Evolutionary conservation across 2,113 vertebrate genomes (phyloP), one percentile per base, ranked within the genome.

Genomic region (Hippocampus abdominalis): DNA sequence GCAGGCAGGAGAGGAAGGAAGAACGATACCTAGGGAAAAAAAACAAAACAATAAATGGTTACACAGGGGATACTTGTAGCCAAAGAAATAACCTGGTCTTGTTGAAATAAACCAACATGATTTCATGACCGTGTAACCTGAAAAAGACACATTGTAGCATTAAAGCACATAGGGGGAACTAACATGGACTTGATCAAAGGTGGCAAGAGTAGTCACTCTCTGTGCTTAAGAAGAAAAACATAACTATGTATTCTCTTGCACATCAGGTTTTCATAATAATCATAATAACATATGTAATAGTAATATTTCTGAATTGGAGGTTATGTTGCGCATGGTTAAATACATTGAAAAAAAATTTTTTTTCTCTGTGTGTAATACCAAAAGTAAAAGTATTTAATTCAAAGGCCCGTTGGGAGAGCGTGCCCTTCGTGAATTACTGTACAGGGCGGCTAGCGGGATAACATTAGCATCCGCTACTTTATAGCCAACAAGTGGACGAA

Each of bases 381-480:
- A 32, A 32, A 8, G 12, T 25, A 18, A 25, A 15, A 13, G 32
- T 39, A 40, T 40, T 40, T 42, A 46, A n/a, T 64, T 46, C 6
- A 25, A 46, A 27, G 42, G 23, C n/a, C n/a, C n/a, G 11, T 42
- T n/a, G 36, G 20, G 60, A 40, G 21, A 71, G 76, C 65, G 64
- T 71, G 80, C 20, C 80, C 75, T 81, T 87, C 72, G 75, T 48
- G 4, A 59, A 49, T 15, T 79, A 57, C 54, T 57, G 15, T 29
- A 60, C 68, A 80, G 65, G 77, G 78, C 80, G 83, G 82, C 82
- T 84, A 88, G 73, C 74, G n/a, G 0, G 86, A 84, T 87, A 86
- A 74, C 59, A 75, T 56, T 84, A 88, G 73, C 79, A 64, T 42
- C 36, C 60, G 46, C 78, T 21, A n/a, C 8, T 62, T n/a, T 16